These are phyloP conservation scores for Pammene fasciana DNA, from an alignment of 2,888 invertebrate species.

Conservation along the genomic window DNA sequence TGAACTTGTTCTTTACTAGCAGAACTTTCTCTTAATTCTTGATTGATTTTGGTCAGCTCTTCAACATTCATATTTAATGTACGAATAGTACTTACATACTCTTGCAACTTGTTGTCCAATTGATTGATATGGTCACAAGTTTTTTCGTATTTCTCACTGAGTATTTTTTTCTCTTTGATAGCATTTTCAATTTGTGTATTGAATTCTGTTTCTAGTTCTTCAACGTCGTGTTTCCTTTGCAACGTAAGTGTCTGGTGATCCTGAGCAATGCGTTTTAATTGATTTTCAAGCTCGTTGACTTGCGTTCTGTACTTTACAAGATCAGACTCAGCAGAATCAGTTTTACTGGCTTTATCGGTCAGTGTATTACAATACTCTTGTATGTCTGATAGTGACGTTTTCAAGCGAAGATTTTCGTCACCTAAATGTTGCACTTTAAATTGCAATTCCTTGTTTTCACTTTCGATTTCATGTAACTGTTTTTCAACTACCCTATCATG, in stretches of 20 bases:
- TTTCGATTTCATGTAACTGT: constrained; percentile 83
- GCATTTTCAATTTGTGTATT: constrained; percentile 75
- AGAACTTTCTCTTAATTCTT: constrained; percentile 60
- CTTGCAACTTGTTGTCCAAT: constrained; percentile 65
- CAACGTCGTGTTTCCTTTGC: constrained; percentile 73
- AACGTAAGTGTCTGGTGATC: constrained; percentile 70
- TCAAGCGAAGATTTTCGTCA: constrained; percentile 79
- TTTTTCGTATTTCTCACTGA: constrained; percentile 76
- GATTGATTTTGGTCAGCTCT: constrained; percentile 67
- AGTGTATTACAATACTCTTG: constrained; percentile 68
- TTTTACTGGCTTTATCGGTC: constrained; percentile 65
- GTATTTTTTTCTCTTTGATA: constrained; percentile 76
- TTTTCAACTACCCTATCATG: constrained; percentile 86
- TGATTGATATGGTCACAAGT: constrained; percentile 75
- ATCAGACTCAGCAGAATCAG: constrained; percentile 63
- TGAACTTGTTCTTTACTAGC: constrained; percentile 49
- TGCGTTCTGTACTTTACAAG: constrained; percentile 65
- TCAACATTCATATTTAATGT: constrained; percentile 62
- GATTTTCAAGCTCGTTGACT: constrained; percentile 71
- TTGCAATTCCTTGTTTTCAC: constrained; percentile 81
- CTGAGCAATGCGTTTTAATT: constrained; percentile 64
- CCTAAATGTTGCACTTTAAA: constrained; percentile 79
- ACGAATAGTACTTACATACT: constrained; percentile 66
- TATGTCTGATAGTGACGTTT: constrained; percentile 70
- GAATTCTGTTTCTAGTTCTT: constrained; percentile 75